Conservation (phyloP, 2,113 vertebrate genomes). For the Caranx melampygus region DNA sequence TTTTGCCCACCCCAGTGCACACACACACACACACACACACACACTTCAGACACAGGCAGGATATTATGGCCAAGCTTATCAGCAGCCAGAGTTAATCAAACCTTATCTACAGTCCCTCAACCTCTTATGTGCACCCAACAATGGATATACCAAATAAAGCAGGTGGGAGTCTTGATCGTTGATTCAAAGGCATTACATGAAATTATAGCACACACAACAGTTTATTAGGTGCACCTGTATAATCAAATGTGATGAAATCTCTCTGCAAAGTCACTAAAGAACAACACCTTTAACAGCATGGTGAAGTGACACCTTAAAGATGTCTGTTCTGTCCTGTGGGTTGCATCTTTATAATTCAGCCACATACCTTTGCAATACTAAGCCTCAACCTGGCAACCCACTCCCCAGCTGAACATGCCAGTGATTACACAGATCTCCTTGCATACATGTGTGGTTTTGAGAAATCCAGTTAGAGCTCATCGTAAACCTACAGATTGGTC, state of each 20-base stretch:
- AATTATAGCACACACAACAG: background rate
- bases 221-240: background rate
- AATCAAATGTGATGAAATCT: background rate
- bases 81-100: constrained; percentile 57
- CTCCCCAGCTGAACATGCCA: background rate
- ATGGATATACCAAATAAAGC: constrained; percentile 2
- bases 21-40: constrained; percentile 17
- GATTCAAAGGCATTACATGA: background rate
- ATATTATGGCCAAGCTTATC: constrained; percentile 53
- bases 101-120: constrained; percentile 41
- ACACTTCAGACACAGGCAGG: constrained; percentile 17
- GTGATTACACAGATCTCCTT: background rate
- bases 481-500: background rate
- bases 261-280: too few relatives aligned
- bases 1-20: constrained; percentile 7
- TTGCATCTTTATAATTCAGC: too few relatives aligned
- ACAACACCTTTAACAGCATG: background rate
- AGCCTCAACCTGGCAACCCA: background rate
- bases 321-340: background rate
- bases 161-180: background rate
- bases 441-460: constrained; percentile 3
- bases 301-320: background rate
- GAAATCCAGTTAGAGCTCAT: background rate
- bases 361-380: too few relatives aligned
- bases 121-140: constrained; percentile 25